Conservation (phyloP, 2,888 invertebrate species). For the Clanis bilineata region DNA sequence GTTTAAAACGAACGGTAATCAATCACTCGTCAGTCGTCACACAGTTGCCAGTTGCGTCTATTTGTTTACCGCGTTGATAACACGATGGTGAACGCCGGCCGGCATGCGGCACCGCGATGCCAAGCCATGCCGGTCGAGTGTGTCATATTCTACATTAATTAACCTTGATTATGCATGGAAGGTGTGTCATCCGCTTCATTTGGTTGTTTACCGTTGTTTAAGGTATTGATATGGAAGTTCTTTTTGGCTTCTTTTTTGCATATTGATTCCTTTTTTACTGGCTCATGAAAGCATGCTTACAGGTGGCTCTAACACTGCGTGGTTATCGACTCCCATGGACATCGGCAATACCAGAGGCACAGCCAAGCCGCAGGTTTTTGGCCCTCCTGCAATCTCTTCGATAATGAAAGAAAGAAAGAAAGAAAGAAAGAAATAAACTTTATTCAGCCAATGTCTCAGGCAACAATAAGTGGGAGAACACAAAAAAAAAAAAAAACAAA, state of each 20-base stretch:
- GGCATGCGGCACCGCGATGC: background rate
- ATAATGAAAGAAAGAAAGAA: too few species aligned
- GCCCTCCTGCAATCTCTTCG: too few species aligned
- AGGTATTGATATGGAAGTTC: background rate
- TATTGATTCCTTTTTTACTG: background rate
- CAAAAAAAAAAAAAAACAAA: too few species aligned
- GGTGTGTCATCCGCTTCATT: background rate
- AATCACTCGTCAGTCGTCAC: background rate
- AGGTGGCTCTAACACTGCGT: too few species aligned
- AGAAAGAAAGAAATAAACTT: too few species aligned
- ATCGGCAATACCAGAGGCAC: too few species aligned
- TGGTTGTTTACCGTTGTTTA: background rate
- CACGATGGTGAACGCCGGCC: background rate
- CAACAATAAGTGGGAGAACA: too few species aligned
- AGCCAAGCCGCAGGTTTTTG: too few species aligned
- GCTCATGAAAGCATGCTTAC: too few species aligned
- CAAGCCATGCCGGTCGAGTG: background rate
- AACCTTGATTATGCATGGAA: background rate
- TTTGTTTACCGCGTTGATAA: conserved; percentile 9
- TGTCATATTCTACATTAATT: background rate
- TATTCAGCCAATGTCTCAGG: too few species aligned
- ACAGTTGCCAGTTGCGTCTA: background rate
- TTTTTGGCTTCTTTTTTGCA: background rate
- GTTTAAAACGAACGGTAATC: background rate
- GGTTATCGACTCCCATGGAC: too few species aligned